Percentiles rank a stretch among this genome's conserved stretches.
phyloP scores from a whole-genome alignment of 2,888 invertebrate species.

The Cataglyphis altisquamis region DNA sequence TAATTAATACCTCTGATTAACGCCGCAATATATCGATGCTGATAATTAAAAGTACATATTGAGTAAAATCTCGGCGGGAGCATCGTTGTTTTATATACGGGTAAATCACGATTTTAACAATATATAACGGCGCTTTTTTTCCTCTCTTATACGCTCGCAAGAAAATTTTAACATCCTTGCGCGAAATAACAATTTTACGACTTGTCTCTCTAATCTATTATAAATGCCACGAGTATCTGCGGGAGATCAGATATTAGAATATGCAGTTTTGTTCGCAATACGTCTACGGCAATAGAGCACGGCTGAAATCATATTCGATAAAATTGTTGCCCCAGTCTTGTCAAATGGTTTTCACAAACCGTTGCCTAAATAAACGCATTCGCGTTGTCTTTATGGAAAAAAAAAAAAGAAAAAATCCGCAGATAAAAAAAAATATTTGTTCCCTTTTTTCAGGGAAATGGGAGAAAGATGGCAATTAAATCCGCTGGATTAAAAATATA shows the following conservation, averaged over 20 bases:
- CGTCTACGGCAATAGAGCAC: neutral
- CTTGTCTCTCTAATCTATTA: constrained; percentile 7
- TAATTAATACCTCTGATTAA: neutral
- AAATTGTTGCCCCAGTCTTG: constrained; percentile 24
- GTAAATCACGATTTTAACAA: neutral
- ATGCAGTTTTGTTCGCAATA: constrained; percentile 12
- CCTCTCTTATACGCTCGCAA: neutral
- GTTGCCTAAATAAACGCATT: neutral
- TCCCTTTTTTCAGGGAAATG: neutral
- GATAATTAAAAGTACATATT: neutral
- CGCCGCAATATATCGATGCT: neutral
- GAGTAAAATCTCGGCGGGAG: neutral
- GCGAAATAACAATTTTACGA: constrained; percentile 21
- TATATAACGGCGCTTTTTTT: neutral
- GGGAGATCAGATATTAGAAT: constrained; percentile 51
- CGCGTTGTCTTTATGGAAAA: neutral
- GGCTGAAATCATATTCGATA: neutral
- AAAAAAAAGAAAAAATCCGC: neutral
- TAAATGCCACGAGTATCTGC: constrained; percentile 54
- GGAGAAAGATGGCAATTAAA: neutral
- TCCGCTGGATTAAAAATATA: constrained; percentile 19
- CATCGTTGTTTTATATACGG: neutral
- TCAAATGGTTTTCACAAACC: constrained; percentile 18
- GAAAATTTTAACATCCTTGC: constrained; percentile 6
- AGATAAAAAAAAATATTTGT: neutral